Evolutionary conservation across 2,797 vertebrate genomes (phyloP).

Genomic region (Aotus griseimembra): DNA sequence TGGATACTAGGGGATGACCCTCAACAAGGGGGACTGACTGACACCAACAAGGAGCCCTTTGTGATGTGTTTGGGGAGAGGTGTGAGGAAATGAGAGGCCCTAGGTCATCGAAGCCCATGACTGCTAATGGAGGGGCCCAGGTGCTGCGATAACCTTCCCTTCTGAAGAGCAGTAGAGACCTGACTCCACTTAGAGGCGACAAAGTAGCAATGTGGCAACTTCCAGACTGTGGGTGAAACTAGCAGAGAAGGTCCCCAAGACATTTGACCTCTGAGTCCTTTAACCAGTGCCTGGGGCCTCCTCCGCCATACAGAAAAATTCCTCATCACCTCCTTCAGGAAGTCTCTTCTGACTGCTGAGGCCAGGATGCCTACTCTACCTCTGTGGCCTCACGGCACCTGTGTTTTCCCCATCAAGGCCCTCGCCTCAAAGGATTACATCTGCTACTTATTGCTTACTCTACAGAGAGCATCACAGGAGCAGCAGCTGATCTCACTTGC

Average conservation of each 20-base stretch:
- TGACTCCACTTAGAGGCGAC: background rate
- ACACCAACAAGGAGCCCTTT: background rate
- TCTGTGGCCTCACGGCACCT: background rate
- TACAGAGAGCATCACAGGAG: background rate
- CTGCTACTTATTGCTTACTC: background rate
- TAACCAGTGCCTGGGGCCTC: background rate
- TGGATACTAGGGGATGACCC: background rate
- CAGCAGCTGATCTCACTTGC: background rate
- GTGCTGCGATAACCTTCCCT: background rate
- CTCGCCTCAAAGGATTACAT: background rate
- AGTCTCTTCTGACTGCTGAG: background rate
- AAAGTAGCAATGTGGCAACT: background rate
- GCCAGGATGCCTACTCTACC: rapidly evolving
- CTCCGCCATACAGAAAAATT: background rate
- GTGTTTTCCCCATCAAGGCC: background rate
- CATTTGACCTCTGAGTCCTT: background rate
- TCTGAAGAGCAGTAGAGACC: background rate
- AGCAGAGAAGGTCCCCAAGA: background rate
- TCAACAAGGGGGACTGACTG: background rate
- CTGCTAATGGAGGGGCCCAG: too few relatives aligned
- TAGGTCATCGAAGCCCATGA: background rate
- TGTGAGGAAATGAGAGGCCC: background rate
- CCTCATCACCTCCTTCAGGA: background rate
- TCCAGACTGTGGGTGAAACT: background rate
- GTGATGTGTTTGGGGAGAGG: background rate